These are phyloP conservation scores for Denticeps clupeoides DNA, from an alignment of 2,797 vertebrate genomes.

Conservation along the genomic window DNA sequence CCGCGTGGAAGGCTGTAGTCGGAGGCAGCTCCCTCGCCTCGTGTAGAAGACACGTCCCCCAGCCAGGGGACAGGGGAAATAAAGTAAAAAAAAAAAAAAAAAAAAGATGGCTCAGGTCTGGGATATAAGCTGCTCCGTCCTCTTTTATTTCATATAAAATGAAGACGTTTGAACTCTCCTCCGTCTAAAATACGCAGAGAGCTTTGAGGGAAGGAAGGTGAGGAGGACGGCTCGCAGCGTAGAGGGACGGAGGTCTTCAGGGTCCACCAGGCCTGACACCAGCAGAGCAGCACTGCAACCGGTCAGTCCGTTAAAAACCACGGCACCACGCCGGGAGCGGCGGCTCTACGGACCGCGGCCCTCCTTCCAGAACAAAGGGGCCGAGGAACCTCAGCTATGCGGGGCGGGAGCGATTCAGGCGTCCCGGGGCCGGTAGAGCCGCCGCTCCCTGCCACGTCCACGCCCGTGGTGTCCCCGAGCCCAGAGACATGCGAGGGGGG, in stretches of 20 bases:
- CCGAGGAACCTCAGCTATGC: too few relatives aligned
- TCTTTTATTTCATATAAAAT: too few relatives aligned
- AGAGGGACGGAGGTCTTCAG: constrained; percentile 38
- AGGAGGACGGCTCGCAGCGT: constrained; percentile 41
- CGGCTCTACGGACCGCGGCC: too few relatives aligned
- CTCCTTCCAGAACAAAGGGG: constrained; percentile 40
- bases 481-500: constrained; percentile 25
- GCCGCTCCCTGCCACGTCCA: background rate
- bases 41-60: too few relatives aligned
- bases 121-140: constrained; percentile 50
- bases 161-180: constrained; percentile 1
- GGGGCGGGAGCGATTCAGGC: too few relatives aligned
- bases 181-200: constrained; percentile 12
- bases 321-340: too few relatives aligned
- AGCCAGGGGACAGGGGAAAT: too few relatives aligned
- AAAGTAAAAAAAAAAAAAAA: too few relatives aligned
- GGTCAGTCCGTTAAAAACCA: constrained; percentile 51
- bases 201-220: constrained; percentile 16
- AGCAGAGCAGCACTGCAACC: constrained; percentile 45
- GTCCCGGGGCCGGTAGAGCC: background rate
- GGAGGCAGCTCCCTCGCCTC: constrained; percentile 31
- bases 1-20: constrained; percentile 39
- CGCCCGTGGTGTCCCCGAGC: constrained; percentile 1
- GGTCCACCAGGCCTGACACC: constrained; percentile 41
- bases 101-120: constrained; percentile 47